Percentiles rank a stretch among this genome's conserved stretches.
Conservation (phyloP, 2,888 invertebrate genomes). For the Chrysopilus asiliformis region DNA sequence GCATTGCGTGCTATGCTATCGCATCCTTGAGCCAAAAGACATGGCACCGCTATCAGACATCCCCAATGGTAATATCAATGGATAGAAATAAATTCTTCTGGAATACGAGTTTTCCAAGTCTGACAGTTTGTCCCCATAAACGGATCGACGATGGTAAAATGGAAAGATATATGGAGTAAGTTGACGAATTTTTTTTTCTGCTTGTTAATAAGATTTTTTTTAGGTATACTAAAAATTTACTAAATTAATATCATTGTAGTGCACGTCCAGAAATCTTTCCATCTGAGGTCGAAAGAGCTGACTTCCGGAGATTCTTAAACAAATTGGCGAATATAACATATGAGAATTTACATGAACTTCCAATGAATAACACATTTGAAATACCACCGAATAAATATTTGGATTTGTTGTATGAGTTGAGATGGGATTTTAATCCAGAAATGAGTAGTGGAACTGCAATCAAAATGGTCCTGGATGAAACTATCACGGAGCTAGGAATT, state of each 20-base stretch:
- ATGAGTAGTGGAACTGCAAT: constrained; percentile 44
- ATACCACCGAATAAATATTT: constrained; percentile 45
- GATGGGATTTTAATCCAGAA: constrained; percentile 41
- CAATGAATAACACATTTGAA: constrained; percentile 38
- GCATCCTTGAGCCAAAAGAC: constrained; percentile 45
- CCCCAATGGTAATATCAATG: constrained; percentile 60
- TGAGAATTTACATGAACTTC: constrained; percentile 43
- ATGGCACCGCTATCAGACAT: constrained; percentile 51
- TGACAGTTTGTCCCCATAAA: constrained; percentile 50
- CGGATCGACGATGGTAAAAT: constrained; percentile 44
- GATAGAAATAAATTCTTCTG: constrained; percentile 57
- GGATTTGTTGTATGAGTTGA: constrained; percentile 37
- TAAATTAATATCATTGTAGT: neutral
- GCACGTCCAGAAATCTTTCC: constrained; percentile 22
- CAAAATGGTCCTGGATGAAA: constrained; percentile 41
- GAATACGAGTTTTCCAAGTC: constrained; percentile 56
- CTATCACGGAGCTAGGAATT: constrained; percentile 54
- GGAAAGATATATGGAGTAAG: constrained; percentile 41
- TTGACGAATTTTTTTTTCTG: constrained; percentile 3
- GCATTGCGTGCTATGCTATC: constrained; percentile 41
- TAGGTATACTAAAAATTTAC: neutral
- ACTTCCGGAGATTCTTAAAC: constrained; percentile 42
- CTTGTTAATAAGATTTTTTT: neutral
- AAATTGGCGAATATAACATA: constrained; percentile 45
- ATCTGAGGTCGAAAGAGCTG: constrained; percentile 39